These are phyloP conservation scores for Leptinotarsa juncta DNA, from an alignment of 2,888 invertebrate species.

Conservation along the genomic window DNA sequence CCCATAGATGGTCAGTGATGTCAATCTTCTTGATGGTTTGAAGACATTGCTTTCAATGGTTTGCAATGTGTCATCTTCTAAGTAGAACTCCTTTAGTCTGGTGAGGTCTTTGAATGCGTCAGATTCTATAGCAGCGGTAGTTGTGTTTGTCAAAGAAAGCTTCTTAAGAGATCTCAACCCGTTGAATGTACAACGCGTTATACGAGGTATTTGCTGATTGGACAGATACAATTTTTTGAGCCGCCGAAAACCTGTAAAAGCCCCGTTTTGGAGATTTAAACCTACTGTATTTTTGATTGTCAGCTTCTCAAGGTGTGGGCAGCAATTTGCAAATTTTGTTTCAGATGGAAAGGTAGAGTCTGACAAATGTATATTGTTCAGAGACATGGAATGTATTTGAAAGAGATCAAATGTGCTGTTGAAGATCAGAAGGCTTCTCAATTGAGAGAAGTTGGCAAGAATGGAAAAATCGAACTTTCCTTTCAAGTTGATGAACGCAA, in stretches of 20 bases:
- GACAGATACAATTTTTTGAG: conserved; percentile 23
- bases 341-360: conserved; percentile 15
- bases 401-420: conserved; percentile 18
- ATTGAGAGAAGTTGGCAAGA: conserved; percentile 15
- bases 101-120: conserved; percentile 26
- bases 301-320: conserved; percentile 24
- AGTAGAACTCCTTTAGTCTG: conserved; percentile 28
- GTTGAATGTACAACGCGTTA: conserved; percentile 28
- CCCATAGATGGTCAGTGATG: conserved; percentile 31
- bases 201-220: conserved; percentile 13
- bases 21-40: conserved; percentile 24
- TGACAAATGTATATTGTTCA: conserved; percentile 16
- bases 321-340: conserved; percentile 23
- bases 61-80: conserved; percentile 28
- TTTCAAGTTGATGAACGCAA: not conserved
- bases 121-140: conserved; percentile 23
- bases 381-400: conserved; percentile 11
- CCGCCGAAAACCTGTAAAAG: conserved; percentile 15
- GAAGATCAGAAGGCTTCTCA: conserved; percentile 7
- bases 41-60: conserved; percentile 22
- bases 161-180: conserved; percentile 22
- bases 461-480: conserved; percentile 16
- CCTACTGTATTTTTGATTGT: conserved; percentile 21
- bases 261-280: not conserved
- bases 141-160: conserved; percentile 21